Percentiles rank a stretch among this genome's conserved stretches.
Conservation (phyloP, 2,113 vertebrate genomes). For the Irena cyanogastra region DNA sequence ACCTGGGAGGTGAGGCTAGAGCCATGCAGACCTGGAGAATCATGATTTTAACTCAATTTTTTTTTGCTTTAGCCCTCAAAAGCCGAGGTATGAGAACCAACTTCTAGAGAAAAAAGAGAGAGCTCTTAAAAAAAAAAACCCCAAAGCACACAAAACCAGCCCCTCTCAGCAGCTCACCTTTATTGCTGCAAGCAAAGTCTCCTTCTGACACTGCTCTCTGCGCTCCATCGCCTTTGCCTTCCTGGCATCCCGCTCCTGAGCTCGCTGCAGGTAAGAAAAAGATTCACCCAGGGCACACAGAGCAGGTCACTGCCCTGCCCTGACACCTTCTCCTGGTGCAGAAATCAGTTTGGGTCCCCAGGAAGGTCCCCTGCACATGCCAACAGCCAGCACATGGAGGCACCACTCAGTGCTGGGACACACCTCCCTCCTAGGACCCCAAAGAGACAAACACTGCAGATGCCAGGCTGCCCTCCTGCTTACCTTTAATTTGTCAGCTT, state of each 20-base stretch:
- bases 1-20: neutral
- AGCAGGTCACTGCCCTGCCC: neutral
- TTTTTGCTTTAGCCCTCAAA: neutral
- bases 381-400: fast-evolving
- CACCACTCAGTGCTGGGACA: neutral
- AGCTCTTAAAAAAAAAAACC: neutral
- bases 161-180: constrained; percentile 67
- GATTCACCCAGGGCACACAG: neutral
- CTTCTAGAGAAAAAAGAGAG: neutral
- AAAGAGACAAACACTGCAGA: neutral
- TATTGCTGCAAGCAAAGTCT: constrained; percentile 79
- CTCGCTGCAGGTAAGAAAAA: constrained; percentile 69
- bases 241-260: constrained; percentile 83
- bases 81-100: neutral
- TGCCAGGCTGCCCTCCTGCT: neutral
- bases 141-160: neutral
- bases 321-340: fast-evolving
- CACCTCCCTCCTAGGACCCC: neutral
- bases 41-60: neutral
- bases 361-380: neutral
- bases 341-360: neutral
- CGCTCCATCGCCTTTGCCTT: constrained; percentile 82
- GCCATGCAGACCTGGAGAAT: neutral
- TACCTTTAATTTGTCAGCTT: constrained; percentile 89
- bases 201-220: constrained; percentile 71